Percentiles rank a stretch among this genome's conserved stretches.
phyloP scores from a whole-genome alignment of 2,797 vertebrate species.

The Danionella dracula region DNA sequence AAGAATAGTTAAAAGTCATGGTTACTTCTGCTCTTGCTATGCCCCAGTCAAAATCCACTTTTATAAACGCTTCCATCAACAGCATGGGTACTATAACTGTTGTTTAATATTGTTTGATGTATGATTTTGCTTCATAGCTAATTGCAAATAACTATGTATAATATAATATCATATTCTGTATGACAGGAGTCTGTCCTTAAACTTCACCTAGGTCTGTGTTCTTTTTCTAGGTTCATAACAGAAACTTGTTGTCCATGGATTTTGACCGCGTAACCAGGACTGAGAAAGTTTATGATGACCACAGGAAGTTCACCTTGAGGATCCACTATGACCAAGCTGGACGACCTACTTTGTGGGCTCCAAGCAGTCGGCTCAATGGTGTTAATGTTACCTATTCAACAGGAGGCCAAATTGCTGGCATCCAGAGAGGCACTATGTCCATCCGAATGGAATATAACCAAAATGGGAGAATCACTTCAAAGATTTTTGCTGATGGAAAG shows the following conservation, averaged over 20 bases:
- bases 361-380: constrained; percentile 90
- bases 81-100: too few relatives aligned
- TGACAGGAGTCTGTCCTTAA: too few relatives aligned
- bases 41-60: too few relatives aligned
- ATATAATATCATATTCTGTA: too few relatives aligned
- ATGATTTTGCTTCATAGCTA: too few relatives aligned
- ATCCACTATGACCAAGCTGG: constrained; percentile 93
- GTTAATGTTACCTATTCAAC: constrained; percentile 95
- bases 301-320: constrained; percentile 93
- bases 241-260: constrained; percentile 92
- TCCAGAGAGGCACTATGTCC: constrained; percentile 96
- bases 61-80: too few relatives aligned
- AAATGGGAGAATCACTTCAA: constrained; percentile 85
- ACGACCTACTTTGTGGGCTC: constrained; percentile 95
- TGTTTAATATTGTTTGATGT: too few relatives aligned
- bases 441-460: constrained; percentile 97
- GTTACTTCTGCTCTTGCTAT: too few relatives aligned
- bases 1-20: too few relatives aligned
- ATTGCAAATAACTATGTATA: too few relatives aligned
- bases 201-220: background rate
- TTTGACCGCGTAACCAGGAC: constrained; percentile 97
- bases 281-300: constrained; percentile 98
- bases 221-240: constrained; percentile 86
- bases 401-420: constrained; percentile 87
- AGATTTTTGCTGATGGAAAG: constrained; percentile 96